These are phyloP conservation scores for Melangyna quadrimaculata DNA, from an alignment of 2,888 invertebrate genomes.

Conservation along the genomic window DNA sequence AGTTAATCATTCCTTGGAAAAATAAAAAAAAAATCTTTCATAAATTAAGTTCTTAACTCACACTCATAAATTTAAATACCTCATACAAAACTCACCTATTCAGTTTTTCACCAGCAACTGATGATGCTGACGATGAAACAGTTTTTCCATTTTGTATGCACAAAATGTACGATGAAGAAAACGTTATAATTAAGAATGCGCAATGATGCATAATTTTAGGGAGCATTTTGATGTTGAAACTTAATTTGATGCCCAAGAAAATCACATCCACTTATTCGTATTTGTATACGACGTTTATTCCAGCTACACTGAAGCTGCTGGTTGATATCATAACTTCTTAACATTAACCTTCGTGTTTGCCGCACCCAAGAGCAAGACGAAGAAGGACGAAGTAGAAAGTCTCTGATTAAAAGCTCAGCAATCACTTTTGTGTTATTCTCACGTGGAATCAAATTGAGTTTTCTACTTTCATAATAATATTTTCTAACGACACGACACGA, in stretches of 20 bases:
- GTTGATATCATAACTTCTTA: conserved; percentile 51
- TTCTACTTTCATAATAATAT: conserved; percentile 23
- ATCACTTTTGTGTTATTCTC: conserved; percentile 50
- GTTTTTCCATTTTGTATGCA: conserved; percentile 79
- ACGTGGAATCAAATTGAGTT: conserved; percentile 62
- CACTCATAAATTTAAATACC: background rate
- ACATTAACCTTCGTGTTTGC: background rate
- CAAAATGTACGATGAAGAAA: conserved; percentile 77
- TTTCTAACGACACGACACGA: conserved; percentile 13
- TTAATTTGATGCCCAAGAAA: conserved; percentile 65
- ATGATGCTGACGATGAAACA: conserved; percentile 30
- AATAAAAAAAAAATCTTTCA: background rate
- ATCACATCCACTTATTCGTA: conserved; percentile 66
- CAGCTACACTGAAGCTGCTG: conserved; percentile 23
- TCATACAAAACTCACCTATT: conserved; percentile 51
- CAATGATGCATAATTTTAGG: conserved; percentile 78
- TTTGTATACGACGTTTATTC: conserved; percentile 38
- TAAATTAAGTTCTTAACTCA: background rate
- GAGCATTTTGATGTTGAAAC: conserved; percentile 61
- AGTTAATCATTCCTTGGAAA: conserved; percentile 16
- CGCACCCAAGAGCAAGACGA: background rate
- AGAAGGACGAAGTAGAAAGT: background rate
- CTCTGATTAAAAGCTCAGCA: conserved; percentile 54
- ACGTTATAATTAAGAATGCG: conserved; percentile 80
- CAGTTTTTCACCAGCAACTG: conserved; percentile 43